Percentiles rank a stretch among this genome's conserved stretches.
Conservation (phyloP, 92 coral and sea anemone genomes). For the Heteractis magnifica region DNA sequence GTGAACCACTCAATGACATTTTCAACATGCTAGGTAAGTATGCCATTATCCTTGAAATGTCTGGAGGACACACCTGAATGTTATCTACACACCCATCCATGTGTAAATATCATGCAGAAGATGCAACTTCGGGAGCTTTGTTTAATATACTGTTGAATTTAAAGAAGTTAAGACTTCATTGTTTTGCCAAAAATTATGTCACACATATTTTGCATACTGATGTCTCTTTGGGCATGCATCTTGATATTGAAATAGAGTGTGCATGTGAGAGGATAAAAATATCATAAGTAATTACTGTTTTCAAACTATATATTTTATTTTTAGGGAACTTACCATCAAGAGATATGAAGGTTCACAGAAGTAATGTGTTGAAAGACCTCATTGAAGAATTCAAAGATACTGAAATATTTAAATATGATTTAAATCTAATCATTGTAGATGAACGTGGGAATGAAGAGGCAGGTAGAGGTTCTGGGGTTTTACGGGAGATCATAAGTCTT, state of each 20-base stretch:
- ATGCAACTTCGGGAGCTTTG: background rate
- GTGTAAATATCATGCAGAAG: background rate
- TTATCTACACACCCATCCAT: background rate
- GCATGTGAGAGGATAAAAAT: background rate
- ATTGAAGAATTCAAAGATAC: background rate
- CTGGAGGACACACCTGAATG: background rate
- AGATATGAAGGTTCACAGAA: background rate
- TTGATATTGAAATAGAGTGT: background rate
- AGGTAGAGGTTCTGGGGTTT: conserved; percentile 52
- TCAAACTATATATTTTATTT: background rate
- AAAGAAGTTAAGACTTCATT: background rate
- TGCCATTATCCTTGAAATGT: background rate
- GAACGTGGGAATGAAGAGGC: conserved; percentile 32
- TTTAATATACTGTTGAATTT: background rate
- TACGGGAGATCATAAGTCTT: conserved; percentile 47
- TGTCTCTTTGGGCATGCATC: background rate
- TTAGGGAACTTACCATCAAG: background rate
- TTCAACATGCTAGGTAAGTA: background rate
- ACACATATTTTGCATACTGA: background rate
- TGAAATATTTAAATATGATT: background rate
- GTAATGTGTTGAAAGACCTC: background rate
- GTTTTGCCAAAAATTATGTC: background rate
- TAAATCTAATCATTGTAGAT: conserved; percentile 40
- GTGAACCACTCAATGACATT: background rate
- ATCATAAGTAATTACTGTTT: too few species aligned